Evolutionary conservation across 2,797 vertebrate genomes (phyloP).

Genomic region (Danio aesculapii): DNA sequence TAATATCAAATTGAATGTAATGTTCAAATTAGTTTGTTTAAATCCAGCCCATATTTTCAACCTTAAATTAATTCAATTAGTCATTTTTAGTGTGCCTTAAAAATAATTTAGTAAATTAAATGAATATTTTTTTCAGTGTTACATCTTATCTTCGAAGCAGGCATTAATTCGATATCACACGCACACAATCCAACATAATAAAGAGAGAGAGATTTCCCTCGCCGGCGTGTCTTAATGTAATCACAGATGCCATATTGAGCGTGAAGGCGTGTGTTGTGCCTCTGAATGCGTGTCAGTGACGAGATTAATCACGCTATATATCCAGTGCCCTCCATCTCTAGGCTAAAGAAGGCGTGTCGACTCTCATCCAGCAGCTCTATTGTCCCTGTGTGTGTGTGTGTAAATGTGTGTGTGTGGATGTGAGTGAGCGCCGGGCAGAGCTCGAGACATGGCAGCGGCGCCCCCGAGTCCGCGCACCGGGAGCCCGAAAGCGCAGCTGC

Average conservation of each 20-base stretch:
- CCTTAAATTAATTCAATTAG: too few species aligned
- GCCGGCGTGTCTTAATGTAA: conserved; percentile 1
- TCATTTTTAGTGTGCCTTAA: too few species aligned
- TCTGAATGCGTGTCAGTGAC: conserved; percentile 47
- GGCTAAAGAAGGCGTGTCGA: conserved; percentile 78
- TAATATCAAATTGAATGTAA: too few species aligned
- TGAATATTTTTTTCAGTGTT: too few species aligned
- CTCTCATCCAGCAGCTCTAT: conserved; percentile 75
- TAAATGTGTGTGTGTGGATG: not conserved
- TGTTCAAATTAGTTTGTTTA: too few species aligned
- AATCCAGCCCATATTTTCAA: too few species aligned
- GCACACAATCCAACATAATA: not conserved
- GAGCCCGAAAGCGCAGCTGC: conserved; percentile 74
- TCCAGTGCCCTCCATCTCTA: conserved; percentile 69
- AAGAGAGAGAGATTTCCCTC: too few species aligned
- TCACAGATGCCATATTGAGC: conserved; percentile 14
- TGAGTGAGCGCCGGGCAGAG: conserved; percentile 65
- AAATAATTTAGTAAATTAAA: too few species aligned
- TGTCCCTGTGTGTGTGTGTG: conserved; percentile 68
- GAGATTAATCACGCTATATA: conserved; percentile 70
- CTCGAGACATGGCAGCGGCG: conserved; percentile 83
- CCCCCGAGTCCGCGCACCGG: conserved; percentile 77
- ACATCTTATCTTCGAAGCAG: not conserved
- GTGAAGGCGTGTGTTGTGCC: conserved; percentile 14
- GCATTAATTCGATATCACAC: not conserved